Evolutionary conservation across 2,113 vertebrate species (phyloP), one percentile per base, ranked within the genome.

Genomic region (Sebastes fasciatus): DNA sequence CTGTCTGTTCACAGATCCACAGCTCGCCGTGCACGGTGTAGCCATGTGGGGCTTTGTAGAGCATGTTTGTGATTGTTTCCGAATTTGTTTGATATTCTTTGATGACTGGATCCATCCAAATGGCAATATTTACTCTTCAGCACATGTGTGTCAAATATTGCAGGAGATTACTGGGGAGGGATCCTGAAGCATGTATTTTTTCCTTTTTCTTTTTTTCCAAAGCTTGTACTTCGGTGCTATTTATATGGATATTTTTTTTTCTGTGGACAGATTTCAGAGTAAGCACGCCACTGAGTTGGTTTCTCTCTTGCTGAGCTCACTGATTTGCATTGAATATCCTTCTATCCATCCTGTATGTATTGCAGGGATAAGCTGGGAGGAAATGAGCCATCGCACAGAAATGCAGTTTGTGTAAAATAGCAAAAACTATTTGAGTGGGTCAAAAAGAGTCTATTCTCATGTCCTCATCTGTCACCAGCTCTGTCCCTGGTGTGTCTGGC

Each of bases 31-130:
- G 45, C 34, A 34, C 43, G 34, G 55, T 72, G 61, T 6, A 43
- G 23, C 63, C 83, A 75, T 77, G 79, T 46, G 68, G 48, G 69
- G 46, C 69, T 75, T 70, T 82, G n/a, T 71, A 17, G 16, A 54
- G 60, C 69, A 57, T 86, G 83, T 80, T 86, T 89, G 70, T 84
- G 75, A 80, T 85, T 83, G 78, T 88, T 81, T 81, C 57, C 42
- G 58, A 82, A 78, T 77, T 45, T 82, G 63, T 91, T 90, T 89
- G 55, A 81, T 84, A 82, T 82, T 88, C 62, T 85, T 87, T 79
- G 71, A 46, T 43, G 63, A 82, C 73, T 70, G 73, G 61, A 88
- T 77, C 69, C 67, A 75, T 85, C 74, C 66, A 88, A 78, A 78
- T 80, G 75, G 75, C 5, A 81, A 83, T 86, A 84, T 89, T 89